Evolutionary conservation across 2,888 invertebrate species (phyloP).

Genomic region (Peribatodes rhomboidaria): DNA sequence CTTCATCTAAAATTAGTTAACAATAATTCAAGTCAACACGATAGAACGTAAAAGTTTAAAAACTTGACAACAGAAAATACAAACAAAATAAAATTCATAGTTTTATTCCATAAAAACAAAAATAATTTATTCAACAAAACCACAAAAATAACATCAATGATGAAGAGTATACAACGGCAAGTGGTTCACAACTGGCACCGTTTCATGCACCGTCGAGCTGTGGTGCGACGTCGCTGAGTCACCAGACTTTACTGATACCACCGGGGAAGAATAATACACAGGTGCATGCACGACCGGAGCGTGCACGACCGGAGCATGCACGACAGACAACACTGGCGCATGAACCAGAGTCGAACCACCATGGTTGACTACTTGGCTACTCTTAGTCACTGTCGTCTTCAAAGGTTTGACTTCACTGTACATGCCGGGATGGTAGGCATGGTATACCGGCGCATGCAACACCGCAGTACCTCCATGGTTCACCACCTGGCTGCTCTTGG

Average conservation of each 20-base stretch:
- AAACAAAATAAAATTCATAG: conserved; percentile 2
- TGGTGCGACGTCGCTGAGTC: conserved; percentile 82
- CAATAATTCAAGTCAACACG: too few relatives aligned
- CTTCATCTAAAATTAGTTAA: too few relatives aligned
- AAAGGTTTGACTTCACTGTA: conserved; percentile 40
- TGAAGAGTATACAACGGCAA: conserved; percentile 60
- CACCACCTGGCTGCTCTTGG: conserved; percentile 68
- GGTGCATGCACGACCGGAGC: conserved; percentile 51
- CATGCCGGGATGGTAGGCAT: conserved; percentile 27
- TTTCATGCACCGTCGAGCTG: conserved; percentile 79
- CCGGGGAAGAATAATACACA: conserved; percentile 59
- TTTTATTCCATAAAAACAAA: conserved; percentile 15
- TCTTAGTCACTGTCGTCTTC: conserved; percentile 43
- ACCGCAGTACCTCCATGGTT: conserved; percentile 60
- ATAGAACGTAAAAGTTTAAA: not conserved
- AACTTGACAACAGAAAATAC: too few relatives aligned
- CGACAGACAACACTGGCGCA: conserved; percentile 44
- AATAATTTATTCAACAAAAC: conserved; percentile 44
- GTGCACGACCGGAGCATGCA: conserved; percentile 26
- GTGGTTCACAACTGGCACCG: conserved; percentile 66
- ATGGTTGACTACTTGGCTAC: conserved; percentile 70
- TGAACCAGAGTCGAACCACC: conserved; percentile 55
- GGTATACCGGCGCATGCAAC: conserved; percentile 51
- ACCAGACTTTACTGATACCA: conserved; percentile 60
- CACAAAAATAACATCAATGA: conserved; percentile 54